A percentile compares a stretch with the other conserved stretches of the same genome.
These are phyloP conservation scores for Leptatherina wallacei DNA, from an alignment of 2,797 vertebrate genomes.

Conservation along the genomic window DNA sequence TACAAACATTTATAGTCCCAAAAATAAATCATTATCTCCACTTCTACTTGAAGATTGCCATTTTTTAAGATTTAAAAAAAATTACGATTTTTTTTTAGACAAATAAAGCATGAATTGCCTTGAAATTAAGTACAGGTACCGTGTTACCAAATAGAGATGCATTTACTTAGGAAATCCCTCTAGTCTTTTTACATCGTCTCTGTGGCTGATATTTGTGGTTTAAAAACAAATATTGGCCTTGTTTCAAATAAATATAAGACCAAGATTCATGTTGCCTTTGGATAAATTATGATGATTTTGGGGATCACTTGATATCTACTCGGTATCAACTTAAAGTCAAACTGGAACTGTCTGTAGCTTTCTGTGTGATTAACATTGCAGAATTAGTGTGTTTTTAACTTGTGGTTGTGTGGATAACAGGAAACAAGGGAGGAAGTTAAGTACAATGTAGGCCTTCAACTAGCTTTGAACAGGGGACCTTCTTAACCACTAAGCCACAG, in stretches of 20 bases:
- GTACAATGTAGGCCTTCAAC: constrained; percentile 6
- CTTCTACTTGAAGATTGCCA: not conserved
- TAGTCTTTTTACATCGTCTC: not conserved
- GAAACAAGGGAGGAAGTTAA: not conserved
- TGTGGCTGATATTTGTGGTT: constrained; percentile 1
- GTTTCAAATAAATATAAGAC: not conserved
- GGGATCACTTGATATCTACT: not conserved
- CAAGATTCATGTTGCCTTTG: not conserved
- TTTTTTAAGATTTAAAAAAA: not conserved
- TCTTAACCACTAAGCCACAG: constrained; percentile 24
- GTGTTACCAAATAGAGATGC: not conserved
- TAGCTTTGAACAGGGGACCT: constrained; percentile 1
- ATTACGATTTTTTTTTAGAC: not conserved
- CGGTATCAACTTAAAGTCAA: not conserved
- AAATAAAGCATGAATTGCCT: not conserved
- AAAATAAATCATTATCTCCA: not conserved
- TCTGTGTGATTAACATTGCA: not conserved
- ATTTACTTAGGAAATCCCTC: not conserved
- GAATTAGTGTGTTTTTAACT: not conserved
- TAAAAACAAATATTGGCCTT: not conserved
- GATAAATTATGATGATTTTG: not conserved
- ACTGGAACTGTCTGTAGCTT: not conserved
- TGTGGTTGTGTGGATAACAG: not conserved
- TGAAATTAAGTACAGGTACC: not conserved
- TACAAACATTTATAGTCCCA: not conserved